Evolutionary conservation across 2,797 vertebrate species (phyloP), one percentile per base, ranked within the genome.

Genomic region (Hyperoplus immaculatus): DNA sequence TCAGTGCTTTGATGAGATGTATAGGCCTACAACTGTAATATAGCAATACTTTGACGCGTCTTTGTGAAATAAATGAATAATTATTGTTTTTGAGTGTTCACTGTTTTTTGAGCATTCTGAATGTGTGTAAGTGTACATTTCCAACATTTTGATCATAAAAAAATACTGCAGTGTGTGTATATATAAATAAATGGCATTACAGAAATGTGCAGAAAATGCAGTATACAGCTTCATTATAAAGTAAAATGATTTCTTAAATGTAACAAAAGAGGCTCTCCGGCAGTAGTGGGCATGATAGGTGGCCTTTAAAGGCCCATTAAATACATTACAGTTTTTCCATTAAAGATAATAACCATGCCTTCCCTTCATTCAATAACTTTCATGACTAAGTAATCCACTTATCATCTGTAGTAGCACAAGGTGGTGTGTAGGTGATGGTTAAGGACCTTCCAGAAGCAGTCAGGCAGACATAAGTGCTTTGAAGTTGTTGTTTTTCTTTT

Each of bases 11-110:
- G 39, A 18, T 72, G 66, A 81, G 68, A 81, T 73, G 72, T 53
- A 58, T 58, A 80, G 62, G 47, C 54, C 68, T 80, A 18, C 10
- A 54, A 56, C 42, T 88, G 86, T 86, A 84, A 53, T 57, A 83
- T 80, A 80, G 75, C 75, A 82, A 81, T 77, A 69, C 36, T 70
- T 77, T 72, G 46, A 78, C 45, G 50, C 71, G 59, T 73, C 63
- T 69, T 5, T 77, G 62, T 76, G 46, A 85, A 88, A 89, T 89
- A 91, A 89, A 89, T 70, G 10, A 38, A 79, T 72, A 85, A 84
- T 77, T 83, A 79, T 80, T 77, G 55, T 72, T 41, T 21, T 57
- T 71, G 49, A 5, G 21, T 47, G 15, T 43, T n/a, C 16, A 1
- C 43, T 39, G 0, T 13, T 49, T 65, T 53, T 67, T 54, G 6